phyloP scores from a whole-genome alignment of 2,888 invertebrate genomes.

The Teleogryllus oceanicus region DNA sequence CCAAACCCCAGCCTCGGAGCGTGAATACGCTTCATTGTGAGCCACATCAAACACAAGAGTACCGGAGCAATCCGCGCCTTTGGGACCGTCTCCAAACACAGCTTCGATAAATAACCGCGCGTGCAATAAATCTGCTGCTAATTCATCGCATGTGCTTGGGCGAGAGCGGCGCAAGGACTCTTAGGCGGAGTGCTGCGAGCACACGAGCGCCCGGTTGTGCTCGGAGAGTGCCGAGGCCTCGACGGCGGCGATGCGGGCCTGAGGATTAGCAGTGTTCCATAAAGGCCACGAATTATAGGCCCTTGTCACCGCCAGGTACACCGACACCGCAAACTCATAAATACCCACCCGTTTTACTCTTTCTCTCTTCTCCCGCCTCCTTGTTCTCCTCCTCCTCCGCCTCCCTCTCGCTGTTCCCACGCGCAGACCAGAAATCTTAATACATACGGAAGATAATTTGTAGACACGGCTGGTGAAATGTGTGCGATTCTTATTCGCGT shows the following conservation, averaged over 20 bases:
- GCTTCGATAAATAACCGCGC: background rate
- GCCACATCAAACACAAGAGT: background rate
- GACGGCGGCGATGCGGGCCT: background rate
- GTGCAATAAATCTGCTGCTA: background rate
- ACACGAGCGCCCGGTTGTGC: no score
- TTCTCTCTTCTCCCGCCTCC: background rate
- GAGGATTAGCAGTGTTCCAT: background rate
- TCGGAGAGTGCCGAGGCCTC: no score
- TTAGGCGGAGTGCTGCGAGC: no score
- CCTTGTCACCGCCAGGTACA: background rate
- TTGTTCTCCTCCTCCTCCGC: background rate
- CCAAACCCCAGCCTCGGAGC: no score
- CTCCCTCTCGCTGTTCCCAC: no score
- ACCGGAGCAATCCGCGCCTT: background rate
- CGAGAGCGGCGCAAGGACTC: no score
- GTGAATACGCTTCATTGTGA: background rate
- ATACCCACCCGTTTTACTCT: background rate
- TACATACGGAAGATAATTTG: background rate
- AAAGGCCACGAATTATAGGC: constrained; percentile 9
- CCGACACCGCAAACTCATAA: constrained; percentile 9
- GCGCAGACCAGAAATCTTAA: background rate
- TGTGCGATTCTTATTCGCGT: background rate
- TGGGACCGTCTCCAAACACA: background rate
- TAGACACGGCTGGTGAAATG: background rate
- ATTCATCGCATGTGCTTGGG: background rate